phyloP scores from a whole-genome alignment of 2,888 invertebrate genomes.

The Osedax fenrisi region DNA sequence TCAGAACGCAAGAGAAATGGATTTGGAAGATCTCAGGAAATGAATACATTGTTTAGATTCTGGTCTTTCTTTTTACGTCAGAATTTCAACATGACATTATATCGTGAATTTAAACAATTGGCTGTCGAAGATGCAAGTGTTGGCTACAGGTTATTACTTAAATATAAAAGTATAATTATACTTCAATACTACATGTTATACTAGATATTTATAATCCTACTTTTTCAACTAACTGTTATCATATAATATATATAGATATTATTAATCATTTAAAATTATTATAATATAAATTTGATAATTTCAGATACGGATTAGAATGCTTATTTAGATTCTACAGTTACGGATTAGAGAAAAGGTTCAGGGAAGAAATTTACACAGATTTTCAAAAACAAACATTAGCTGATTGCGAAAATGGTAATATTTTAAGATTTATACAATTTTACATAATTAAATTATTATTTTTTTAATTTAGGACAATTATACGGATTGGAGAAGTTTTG shows the following conservation, averaged over 20 bases:
- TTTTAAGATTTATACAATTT: neutral
- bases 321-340: conserved; percentile 92
- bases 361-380: conserved; percentile 84
- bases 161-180: neutral
- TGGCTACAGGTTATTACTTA: conserved; percentile 57
- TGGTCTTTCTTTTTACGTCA: conserved; percentile 98
- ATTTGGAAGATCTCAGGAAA: conserved; percentile 87
- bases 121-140: conserved; percentile 84
- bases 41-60: conserved; percentile 97
- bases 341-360: conserved; percentile 86
- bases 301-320: conserved; percentile 58
- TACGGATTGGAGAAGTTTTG: conserved; percentile 98
- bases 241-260: too few relatives aligned
- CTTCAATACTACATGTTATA: neutral
- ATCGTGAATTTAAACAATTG: conserved; percentile 78
- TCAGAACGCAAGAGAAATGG: conserved; percentile 82
- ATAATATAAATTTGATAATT: too few relatives aligned
- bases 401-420: conserved; percentile 68
- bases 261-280: too few relatives aligned
- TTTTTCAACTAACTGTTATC: too few relatives aligned
- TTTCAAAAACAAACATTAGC: conserved; percentile 82
- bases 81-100: conserved; percentile 95
- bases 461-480: conserved; percentile 63
- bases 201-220: neutral
- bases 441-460: neutral